Evolutionary conservation across 2,888 invertebrate genomes (phyloP).

Genomic region (Timema podura): DNA sequence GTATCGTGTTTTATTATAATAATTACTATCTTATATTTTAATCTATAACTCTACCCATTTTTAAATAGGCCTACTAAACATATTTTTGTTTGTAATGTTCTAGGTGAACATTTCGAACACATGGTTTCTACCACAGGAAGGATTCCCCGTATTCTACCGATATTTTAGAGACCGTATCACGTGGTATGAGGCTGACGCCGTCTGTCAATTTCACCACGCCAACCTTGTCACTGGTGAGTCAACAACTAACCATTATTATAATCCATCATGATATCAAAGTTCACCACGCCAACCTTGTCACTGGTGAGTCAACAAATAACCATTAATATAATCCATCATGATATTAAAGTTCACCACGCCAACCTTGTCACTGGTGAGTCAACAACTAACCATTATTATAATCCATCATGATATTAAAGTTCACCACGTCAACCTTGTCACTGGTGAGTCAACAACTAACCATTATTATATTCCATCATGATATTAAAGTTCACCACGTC

Average conservation of each 20-base stretch:
- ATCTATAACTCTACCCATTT: no score
- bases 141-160: slow-evolving; percentile 76
- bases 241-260: background rate
- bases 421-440: slow-evolving; percentile 74
- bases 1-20: no score
- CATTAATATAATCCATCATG: background rate
- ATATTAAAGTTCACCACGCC: slow-evolving; percentile 62
- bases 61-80: no score
- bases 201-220: slow-evolving; percentile 78
- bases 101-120: slow-evolving; percentile 80
- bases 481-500: slow-evolving; percentile 62
- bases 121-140: slow-evolving; percentile 77
- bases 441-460: slow-evolving; percentile 52
- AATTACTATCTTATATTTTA: no score
- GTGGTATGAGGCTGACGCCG: slow-evolving; percentile 80
- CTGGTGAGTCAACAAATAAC: slow-evolving; percentile 52
- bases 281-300: slow-evolving; percentile 74
- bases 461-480: background rate
- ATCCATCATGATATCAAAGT: no score
- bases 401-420: slow-evolving; percentile 43
- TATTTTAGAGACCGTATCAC: slow-evolving; percentile 80
- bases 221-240: slow-evolving; percentile 70
- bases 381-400: background rate
- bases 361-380: slow-evolving; percentile 70
- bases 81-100: slow-evolving; percentile 36